These are phyloP conservation scores for Magallana ariakensis DNA, from an alignment of 1,140 invertebrate genomes.

Conservation along the genomic window DNA sequence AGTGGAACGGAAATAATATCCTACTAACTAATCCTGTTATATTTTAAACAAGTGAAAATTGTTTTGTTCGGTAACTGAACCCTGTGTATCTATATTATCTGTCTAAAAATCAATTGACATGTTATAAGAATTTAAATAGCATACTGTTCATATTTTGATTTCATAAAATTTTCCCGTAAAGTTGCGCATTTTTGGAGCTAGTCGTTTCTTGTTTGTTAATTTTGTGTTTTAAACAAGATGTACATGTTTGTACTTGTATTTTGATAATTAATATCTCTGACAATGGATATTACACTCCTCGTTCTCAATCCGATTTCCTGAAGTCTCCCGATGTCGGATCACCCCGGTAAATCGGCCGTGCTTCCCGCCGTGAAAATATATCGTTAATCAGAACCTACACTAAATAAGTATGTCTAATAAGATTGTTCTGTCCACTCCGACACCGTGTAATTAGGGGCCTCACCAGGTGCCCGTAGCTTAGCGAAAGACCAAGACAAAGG, in stretches of 20 bases:
- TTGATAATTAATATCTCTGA: neutral
- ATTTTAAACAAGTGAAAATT: no score
- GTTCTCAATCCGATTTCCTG: neutral
- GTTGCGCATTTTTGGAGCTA: no score
- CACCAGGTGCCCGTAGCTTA: neutral
- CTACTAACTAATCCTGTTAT: no score
- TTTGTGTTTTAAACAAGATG: no score
- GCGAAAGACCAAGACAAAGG: neutral
- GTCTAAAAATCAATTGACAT: no score
- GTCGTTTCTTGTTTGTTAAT: no score
- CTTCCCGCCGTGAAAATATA: conserved; percentile 17
- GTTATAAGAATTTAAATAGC: no score
- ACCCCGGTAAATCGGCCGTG: neutral
- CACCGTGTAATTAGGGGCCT: neutral
- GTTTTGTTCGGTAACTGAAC: no score
- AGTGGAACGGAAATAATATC: no score
- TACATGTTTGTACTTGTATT: neutral
- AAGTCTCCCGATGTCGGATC: neutral
- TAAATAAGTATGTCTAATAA: conserved; percentile 5
- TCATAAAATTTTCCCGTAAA: no score
- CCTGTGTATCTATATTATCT: no score
- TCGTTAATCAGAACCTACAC: neutral
- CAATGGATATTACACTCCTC: neutral
- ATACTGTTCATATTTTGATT: no score
- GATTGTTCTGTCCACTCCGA: neutral